phyloP scores from a whole-genome alignment of 2,113 vertebrate genomes.

The Oncorhynchus keta region DNA sequence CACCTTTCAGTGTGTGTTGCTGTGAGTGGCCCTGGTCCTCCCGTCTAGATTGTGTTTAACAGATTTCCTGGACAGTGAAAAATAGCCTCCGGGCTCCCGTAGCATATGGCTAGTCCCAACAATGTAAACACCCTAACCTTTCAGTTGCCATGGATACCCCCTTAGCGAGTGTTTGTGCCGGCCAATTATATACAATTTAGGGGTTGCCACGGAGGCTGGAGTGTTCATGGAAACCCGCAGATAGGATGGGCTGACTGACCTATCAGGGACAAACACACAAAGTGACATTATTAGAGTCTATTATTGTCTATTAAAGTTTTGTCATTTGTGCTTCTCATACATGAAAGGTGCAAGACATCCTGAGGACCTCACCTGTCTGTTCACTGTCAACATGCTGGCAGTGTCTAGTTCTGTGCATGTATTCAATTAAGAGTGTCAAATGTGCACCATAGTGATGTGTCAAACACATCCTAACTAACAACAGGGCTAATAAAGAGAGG shows the following conservation, averaged over 20 bases:
- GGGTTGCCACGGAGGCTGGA: background rate
- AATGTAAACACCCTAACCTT: constrained; percentile 51
- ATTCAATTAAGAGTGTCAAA: background rate
- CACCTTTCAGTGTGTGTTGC: constrained; percentile 41
- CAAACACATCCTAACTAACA: no score
- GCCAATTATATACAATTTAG: constrained; percentile 55
- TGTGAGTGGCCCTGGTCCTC: constrained; percentile 2
- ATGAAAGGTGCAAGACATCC: background rate
- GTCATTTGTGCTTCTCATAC: background rate
- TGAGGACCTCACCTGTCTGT: no score
- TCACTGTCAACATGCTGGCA: no score
- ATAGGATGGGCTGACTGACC: constrained; percentile 12
- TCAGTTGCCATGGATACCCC: constrained; percentile 56
- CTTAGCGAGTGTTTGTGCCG: constrained; percentile 31
- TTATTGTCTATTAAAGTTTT: background rate
- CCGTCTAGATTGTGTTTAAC: no score
- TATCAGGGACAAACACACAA: constrained; percentile 25
- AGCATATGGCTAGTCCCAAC: constrained; percentile 34
- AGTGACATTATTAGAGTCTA: constrained; percentile 12
- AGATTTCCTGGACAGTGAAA: no score
- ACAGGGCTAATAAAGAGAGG: background rate
- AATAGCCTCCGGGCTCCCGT: constrained; percentile 11
- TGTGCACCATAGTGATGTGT: background rate
- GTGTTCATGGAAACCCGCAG: constrained; percentile 36
- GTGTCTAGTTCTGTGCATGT: background rate